Base-by-base conservation (phyloP, 2,797 vertebrate genomes). In the Borostomias antarcticus region DNA sequence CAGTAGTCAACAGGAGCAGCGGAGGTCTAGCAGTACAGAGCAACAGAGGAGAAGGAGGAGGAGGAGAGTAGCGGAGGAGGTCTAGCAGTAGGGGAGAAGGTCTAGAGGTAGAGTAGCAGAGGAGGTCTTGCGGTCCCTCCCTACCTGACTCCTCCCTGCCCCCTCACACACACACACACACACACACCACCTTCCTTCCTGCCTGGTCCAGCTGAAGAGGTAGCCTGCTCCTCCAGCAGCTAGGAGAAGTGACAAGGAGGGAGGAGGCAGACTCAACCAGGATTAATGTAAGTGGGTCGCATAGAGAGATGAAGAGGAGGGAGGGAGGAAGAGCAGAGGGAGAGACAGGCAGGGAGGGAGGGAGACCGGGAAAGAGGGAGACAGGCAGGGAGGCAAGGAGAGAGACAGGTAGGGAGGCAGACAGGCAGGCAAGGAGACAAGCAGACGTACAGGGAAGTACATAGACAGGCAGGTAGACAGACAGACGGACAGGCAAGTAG, bases 211-310 rank as follows among this genome's bases (percentile, higher is more conserved):
- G 25, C 23, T 59, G 37, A 29, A n/a, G 25, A 30, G 28, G 52
- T 29, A 29, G n/a, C 28, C 52, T 29, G 52, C 28, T 56, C 5
- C 29, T 30, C 62, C 75, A 82, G 64, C 79, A 74, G 78, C 78
- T 76, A 85, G 73, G 68, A 64, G 78, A 82, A 81, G 85, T 83
- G 86, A 87, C 82, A 86, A 72, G 72, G 75, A 77, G 78, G 72
- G 80, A 87, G 85, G 75, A 83, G 79, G 45, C 52, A 80, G 72
- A 75, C 81, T 81, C 80, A 84, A 85, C 76, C 75, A 82, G 82
- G 87, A 88, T 88, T 64, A 86, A 88, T 89, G 74, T 85, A 91
- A 90, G 78, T 91, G 87, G 87, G 90, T 90, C 88, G 79, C 86
- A 11, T n/a, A 52, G 33, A 53, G 73, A 63, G 64, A 58, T 64